Evolutionary conservation across 2,888 invertebrate species (phyloP).

Genomic region (Dryococelus australis): DNA sequence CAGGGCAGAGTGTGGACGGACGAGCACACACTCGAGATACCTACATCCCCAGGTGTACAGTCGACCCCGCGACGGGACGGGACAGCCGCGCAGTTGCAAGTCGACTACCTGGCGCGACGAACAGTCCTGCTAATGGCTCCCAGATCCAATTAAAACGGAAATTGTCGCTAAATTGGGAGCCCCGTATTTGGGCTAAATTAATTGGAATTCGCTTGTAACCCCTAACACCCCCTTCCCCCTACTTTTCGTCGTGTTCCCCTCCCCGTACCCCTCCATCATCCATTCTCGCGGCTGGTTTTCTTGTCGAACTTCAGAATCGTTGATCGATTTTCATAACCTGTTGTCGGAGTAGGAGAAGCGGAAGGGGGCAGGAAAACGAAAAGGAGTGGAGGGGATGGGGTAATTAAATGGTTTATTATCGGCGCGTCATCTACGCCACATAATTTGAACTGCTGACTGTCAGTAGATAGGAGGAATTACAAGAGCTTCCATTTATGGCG

Average conservation of each 20-base stretch:
- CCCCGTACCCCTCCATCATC: background rate
- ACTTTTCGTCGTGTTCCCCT: background rate
- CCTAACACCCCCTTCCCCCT: background rate
- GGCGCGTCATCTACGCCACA: background rate
- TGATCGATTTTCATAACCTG: constrained; percentile 9
- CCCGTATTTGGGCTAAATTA: constrained; percentile 30
- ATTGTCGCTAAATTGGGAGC: constrained; percentile 26
- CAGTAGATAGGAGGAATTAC: background rate
- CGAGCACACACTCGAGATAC: too few relatives aligned
- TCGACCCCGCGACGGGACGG: background rate
- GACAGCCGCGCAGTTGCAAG: background rate
- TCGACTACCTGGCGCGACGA: background rate
- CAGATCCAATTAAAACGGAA: constrained; percentile 25
- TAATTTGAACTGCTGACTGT: background rate
- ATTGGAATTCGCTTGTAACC: constrained; percentile 26
- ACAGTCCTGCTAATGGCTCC: constrained; percentile 19
- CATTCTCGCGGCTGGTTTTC: background rate
- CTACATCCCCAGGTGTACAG: background rate
- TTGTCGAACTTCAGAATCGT: background rate
- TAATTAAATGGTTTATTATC: background rate
- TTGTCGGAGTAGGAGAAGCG: background rate
- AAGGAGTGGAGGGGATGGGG: background rate
- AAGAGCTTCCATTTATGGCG: background rate
- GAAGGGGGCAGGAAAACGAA: background rate
- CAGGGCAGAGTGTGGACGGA: too few relatives aligned